phyloP scores from a whole-genome alignment of 2,113 vertebrate genomes.

The Catharus fuscescens region DNA sequence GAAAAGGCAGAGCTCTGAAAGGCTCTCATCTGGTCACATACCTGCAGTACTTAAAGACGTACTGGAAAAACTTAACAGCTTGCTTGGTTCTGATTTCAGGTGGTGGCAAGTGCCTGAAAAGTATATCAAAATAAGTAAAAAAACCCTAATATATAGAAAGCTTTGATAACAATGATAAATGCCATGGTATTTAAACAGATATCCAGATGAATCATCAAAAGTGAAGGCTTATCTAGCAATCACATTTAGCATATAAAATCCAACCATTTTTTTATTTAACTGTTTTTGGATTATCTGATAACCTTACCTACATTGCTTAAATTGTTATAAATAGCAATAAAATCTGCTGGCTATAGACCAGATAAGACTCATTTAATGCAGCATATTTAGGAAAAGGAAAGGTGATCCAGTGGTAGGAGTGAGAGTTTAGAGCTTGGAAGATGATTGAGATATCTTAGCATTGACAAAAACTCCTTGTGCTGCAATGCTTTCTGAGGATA shows the following conservation, averaged over 20 bases:
- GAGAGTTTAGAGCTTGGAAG: not conserved
- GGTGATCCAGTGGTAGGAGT: not conserved
- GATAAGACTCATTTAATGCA: not conserved
- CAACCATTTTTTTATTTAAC: not conserved
- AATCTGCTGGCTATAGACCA: not conserved
- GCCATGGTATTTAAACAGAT: not conserved
- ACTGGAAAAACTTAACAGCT: not conserved
- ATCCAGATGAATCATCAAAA: not conserved
- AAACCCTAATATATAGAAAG: not conserved
- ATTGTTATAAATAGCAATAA: not conserved
- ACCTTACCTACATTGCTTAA: not conserved
- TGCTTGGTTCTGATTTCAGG: not conserved
- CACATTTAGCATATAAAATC: not conserved
- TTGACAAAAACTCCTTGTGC: not conserved
- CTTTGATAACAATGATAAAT: not conserved
- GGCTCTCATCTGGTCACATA: not conserved
- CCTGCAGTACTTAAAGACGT: not conserved
- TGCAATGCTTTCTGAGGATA: not conserved
- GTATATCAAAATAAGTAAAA: constrained; percentile 12
- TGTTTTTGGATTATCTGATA: not conserved
- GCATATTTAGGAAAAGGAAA: not conserved
- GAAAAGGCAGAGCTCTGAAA: not conserved
- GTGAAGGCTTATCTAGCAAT: not conserved
- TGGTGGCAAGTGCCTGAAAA: not conserved
- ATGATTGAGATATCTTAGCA: not conserved